Evolutionary conservation across 2,797 vertebrate genomes (phyloP).

Genomic region (Gymnothorax javanicus): DNA sequence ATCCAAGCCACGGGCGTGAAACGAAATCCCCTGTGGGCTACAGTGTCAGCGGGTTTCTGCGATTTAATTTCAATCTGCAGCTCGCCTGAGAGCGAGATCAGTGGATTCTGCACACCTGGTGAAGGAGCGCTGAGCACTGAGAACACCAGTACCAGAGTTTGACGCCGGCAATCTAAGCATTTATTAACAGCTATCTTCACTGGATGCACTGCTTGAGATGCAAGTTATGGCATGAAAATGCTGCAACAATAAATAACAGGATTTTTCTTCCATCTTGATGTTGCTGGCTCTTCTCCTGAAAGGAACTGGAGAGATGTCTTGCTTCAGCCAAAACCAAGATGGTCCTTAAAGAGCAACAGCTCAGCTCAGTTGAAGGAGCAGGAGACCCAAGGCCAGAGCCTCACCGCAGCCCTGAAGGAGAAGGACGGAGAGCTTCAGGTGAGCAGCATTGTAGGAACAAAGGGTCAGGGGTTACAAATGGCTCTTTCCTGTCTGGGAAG

Average conservation of each 20-base stretch:
- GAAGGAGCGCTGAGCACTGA: too few relatives aligned
- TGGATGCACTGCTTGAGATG: not conserved
- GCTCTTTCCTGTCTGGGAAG: not conserved
- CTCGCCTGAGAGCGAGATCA: too few relatives aligned
- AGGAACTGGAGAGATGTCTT: not conserved
- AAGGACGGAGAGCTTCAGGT: constrained; percentile 3
- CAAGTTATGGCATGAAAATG: not conserved
- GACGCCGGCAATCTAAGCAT: not conserved
- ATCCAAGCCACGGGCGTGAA: not conserved
- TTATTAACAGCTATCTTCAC: not conserved
- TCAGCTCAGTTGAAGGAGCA: not conserved
- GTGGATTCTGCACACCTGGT: too few relatives aligned
- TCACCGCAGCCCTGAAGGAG: not conserved
- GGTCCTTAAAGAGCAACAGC: not conserved
- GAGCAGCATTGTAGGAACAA: not conserved
- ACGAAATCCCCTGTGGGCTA: not conserved
- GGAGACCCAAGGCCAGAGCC: not conserved
- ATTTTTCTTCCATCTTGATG: not conserved
- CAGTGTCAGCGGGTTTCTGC: not conserved
- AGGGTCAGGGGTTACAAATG: not conserved
- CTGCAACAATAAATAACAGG: not conserved
- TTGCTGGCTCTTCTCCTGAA: not conserved
- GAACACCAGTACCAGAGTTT: not conserved
- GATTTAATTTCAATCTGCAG: not conserved
- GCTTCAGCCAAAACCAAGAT: not conserved